Evolutionary conservation across 1,140 invertebrate species (phyloP).

Genomic region (Drosophila kurseongensis): DNA sequence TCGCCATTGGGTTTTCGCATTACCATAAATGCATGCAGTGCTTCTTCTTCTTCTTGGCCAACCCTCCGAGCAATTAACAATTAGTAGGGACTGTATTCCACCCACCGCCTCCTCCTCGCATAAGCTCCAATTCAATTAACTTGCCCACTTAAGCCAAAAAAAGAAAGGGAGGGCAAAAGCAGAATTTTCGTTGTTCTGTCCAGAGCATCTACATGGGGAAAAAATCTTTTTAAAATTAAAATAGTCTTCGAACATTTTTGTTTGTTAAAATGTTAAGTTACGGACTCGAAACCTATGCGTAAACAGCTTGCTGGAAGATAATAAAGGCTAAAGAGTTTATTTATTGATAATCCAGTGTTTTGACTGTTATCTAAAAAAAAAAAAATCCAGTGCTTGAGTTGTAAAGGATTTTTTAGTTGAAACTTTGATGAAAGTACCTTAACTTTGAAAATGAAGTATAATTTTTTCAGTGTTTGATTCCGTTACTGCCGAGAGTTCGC

Average conservation of each 20-base stretch:
- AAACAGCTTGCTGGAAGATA: no score
- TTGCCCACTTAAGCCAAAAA: slow-evolving; percentile 51
- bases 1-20: slow-evolving; percentile 22
- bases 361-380: no score
- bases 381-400: no score
- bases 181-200: slow-evolving; percentile 12
- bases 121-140: slow-evolving; percentile 59
- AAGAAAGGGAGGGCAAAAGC: slow-evolving; percentile 9
- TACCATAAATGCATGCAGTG: slow-evolving; percentile 56
- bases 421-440: no score
- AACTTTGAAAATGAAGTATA: no score
- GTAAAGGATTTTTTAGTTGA: no score
- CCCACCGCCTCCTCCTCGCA: slow-evolving; percentile 11
- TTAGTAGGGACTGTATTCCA: slow-evolving; percentile 42
- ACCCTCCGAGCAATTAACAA: slow-evolving; percentile 47
- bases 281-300: no score
- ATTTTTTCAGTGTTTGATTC: background rate
- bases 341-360: no score
- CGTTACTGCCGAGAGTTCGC: slow-evolving; percentile 11
- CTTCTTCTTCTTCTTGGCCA: slow-evolving; percentile 17
- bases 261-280: no score
- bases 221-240: background rate
- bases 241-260: no score
- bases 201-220: slow-evolving; percentile 1
- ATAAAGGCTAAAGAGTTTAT: no score